These are phyloP conservation scores for Autographa pulchrina DNA, from an alignment of 2,888 invertebrate species.

Conservation along the genomic window DNA sequence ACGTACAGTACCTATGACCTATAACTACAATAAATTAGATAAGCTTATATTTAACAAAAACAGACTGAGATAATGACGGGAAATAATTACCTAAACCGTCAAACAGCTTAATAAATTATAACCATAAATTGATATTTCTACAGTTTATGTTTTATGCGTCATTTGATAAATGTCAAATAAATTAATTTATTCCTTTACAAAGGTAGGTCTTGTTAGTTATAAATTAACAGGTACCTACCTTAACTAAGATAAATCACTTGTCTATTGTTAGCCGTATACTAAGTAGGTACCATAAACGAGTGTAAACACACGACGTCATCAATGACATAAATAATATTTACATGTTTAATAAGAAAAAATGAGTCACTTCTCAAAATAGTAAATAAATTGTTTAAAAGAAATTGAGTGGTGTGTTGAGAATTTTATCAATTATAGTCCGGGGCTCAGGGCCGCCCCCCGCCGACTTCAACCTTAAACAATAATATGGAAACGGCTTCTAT, in stretches of 20 bases:
- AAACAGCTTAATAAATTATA: slow-evolving; percentile 46
- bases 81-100: slow-evolving; percentile 29
- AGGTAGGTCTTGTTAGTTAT: slow-evolving; percentile 20
- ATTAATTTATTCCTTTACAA: slow-evolving; percentile 31
- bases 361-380: slow-evolving; percentile 73
- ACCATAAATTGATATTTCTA: slow-evolving; percentile 35
- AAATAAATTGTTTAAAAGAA: slow-evolving; percentile 78
- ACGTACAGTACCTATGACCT: slow-evolving; percentile 4
- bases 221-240: slow-evolving; percentile 30
- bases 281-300: slow-evolving; percentile 41
- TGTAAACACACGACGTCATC: slow-evolving; percentile 54
- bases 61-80: slow-evolving; percentile 25
- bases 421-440: slow-evolving; percentile 82
- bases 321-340: slow-evolving; percentile 56
- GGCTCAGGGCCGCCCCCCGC: slow-evolving; percentile 68
- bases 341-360: slow-evolving; percentile 65
- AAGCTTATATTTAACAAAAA: slow-evolving; percentile 12
- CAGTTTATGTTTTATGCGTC: slow-evolving; percentile 37
- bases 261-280: slow-evolving; percentile 39
- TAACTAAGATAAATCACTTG: slow-evolving; percentile 41
- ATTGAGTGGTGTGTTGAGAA: slow-evolving; percentile 80
- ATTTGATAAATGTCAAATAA: slow-evolving; percentile 39
- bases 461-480: slow-evolving; percentile 56
- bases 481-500: slow-evolving; percentile 64
- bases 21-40: not conserved